Base-by-base conservation (phyloP, 2,888 invertebrate species). In the Pardosa pseudoannulata region DNA sequence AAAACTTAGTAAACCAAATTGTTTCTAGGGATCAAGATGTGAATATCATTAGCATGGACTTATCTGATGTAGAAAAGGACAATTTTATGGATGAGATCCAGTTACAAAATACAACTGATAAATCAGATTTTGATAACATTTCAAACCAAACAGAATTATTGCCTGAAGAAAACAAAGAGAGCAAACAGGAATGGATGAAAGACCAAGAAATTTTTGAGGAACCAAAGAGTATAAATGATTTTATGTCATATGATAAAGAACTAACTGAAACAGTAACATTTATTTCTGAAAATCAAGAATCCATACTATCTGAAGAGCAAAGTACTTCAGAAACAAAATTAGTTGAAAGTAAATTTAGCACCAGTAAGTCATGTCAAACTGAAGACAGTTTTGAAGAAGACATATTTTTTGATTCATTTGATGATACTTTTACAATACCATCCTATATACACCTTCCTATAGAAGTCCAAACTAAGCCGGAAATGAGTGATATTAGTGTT, bases 301-400 rank as follows among this genome's bases (percentile, higher is more conserved):
- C 1, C 2, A 2, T 23, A 3, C 23, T 16, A 3, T n/a, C 56
- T 56, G 56, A 23, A 32, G 36, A 32, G 7, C 16, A 67, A 67
- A 23, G 32, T 19, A 19, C n/a, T 9, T 32, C 6, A 9, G n/a
- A 19, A 9, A 19, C n/a, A n/a, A 32, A 32, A 23, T 19, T 36
- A 9, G 19, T 29, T 1, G n/a, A n/a, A 9, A 71, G 65, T 65
- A 83, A 29, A 50, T 78, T 65, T 39, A 79, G 39, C 16, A 68
- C 68, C n/a, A 79, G 73, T 36, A 78, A 85, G 68, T 74, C 74
- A 19, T 86, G 79, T 28, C 86, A 86, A 46, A 86, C 86, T n/a
- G 86, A 86, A 32, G 86, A 86, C 9, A 75, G 72, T 46, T 86
- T 78, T 68, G 86, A 86, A 65, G 86, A 86, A 31, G 86, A 86